A percentile compares a stretch with the other conserved stretches of the same genome.
Evolutionary conservation across 1,140 invertebrate species (phyloP).

Genomic region (Bactericera cockerelli): DNA sequence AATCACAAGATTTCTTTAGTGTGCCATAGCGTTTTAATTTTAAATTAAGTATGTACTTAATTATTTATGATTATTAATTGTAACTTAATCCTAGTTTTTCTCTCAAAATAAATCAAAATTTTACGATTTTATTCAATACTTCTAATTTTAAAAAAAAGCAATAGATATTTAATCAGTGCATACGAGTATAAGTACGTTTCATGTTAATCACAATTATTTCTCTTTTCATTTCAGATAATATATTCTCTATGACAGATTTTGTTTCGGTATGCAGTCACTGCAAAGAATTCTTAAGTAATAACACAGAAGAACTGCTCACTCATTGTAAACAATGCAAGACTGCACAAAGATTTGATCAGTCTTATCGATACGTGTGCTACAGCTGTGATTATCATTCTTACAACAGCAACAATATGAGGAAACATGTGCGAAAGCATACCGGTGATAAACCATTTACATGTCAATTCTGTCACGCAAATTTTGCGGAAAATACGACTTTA

Average conservation of each 20-base stretch:
- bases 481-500: slow-evolving; percentile 49
- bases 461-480: slow-evolving; percentile 32
- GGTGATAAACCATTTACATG: slow-evolving; percentile 44
- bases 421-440: slow-evolving; percentile 38
- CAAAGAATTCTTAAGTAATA: neutral
- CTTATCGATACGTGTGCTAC: neutral
- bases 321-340: neutral
- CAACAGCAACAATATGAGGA: slow-evolving; percentile 3
- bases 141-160: too few species aligned
- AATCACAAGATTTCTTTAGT: too few species aligned
- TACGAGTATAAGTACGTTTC: too few species aligned
- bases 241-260: neutral
- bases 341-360: neutral
- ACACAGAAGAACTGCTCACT: neutral
- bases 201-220: too few species aligned
- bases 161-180: too few species aligned
- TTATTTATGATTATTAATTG: too few species aligned
- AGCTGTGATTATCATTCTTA: slow-evolving; percentile 2
- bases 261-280: neutral
- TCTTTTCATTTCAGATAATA: too few species aligned
- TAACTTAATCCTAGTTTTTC: too few species aligned
- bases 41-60: too few species aligned
- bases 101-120: too few species aligned
- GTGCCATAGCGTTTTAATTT: too few species aligned
- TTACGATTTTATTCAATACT: too few species aligned